Evolutionary conservation across 2,113 vertebrate species (phyloP).

Genomic region (Plestiodon gilberti): DNA sequence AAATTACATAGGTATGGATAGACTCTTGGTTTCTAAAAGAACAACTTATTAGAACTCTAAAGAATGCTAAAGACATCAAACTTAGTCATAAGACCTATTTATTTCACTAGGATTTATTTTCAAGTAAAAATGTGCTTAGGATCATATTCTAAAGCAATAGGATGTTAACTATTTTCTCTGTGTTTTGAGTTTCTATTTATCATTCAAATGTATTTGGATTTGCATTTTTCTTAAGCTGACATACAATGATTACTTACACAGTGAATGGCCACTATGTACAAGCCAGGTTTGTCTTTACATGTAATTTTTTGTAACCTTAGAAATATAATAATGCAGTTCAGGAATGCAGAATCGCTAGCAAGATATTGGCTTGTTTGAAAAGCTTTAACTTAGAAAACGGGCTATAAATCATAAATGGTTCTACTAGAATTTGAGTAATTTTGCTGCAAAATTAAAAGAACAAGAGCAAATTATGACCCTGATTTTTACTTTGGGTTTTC

Average conservation of each 20-base stretch:
- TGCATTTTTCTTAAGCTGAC: not conserved
- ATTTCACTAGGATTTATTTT: not conserved
- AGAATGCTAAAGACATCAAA: not conserved
- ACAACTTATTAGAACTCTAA: not conserved
- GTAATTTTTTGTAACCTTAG: constrained; percentile 18
- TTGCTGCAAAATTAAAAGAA: constrained; percentile 7
- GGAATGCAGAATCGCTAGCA: not conserved
- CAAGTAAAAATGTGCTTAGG: not conserved
- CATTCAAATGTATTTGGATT: not conserved
- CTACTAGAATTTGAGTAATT: not conserved
- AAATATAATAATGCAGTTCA: not conserved
- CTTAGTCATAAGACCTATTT: not conserved
- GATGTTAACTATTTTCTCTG: not conserved
- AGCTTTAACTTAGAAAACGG: not conserved
- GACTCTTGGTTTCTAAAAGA: not conserved
- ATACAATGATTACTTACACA: not conserved
- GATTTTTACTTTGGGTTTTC: accelerated
- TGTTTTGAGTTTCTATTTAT: not conserved
- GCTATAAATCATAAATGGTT: not conserved
- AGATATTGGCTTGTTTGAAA: constrained; percentile 12
- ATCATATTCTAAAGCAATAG: not conserved
- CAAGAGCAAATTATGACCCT: not conserved
- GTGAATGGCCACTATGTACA: not conserved
- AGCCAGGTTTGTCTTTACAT: not conserved
- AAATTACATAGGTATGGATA: not conserved